These are phyloP conservation scores for Capitulum mitella DNA, from an alignment of 2,888 invertebrate species.

Conservation along the genomic window DNA sequence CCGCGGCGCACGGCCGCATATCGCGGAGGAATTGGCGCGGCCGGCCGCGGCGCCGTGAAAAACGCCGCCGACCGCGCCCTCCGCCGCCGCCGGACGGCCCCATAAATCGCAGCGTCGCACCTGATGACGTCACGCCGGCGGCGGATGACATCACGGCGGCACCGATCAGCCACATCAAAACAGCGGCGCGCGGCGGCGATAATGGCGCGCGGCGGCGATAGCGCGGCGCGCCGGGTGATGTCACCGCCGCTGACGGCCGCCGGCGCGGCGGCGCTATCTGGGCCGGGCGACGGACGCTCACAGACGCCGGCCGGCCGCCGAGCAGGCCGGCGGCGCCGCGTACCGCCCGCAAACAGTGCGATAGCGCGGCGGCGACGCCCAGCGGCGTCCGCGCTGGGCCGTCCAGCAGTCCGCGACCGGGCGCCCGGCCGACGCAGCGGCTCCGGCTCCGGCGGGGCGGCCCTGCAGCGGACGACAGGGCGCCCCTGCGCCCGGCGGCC, in stretches of 20 bases:
- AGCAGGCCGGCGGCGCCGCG: not conserved
- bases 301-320: no score
- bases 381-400: not conserved
- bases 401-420: not conserved
- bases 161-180: not conserved
- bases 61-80: not conserved
- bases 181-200: not conserved
- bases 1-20: not conserved
- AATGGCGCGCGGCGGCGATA: not conserved
- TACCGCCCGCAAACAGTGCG: not conserved
- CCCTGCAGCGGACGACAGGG: no score
- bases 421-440: no score
- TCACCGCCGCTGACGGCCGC: not conserved
- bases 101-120: not conserved
- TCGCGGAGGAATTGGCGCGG: not conserved
- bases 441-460: no score
- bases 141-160: not conserved
- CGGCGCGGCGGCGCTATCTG: not conserved
- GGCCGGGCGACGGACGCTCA: no score
- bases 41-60: not conserved
- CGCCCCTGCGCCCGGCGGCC: no score
- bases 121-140: not conserved
- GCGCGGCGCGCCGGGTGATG: conserved; percentile 14
- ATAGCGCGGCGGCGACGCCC: not conserved
- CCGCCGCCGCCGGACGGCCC: not conserved